Evolutionary conservation across 2,113 vertebrate genomes (phyloP), one percentile per base, ranked within the genome.

Genomic region (Telmatochromis sp.): DNA sequence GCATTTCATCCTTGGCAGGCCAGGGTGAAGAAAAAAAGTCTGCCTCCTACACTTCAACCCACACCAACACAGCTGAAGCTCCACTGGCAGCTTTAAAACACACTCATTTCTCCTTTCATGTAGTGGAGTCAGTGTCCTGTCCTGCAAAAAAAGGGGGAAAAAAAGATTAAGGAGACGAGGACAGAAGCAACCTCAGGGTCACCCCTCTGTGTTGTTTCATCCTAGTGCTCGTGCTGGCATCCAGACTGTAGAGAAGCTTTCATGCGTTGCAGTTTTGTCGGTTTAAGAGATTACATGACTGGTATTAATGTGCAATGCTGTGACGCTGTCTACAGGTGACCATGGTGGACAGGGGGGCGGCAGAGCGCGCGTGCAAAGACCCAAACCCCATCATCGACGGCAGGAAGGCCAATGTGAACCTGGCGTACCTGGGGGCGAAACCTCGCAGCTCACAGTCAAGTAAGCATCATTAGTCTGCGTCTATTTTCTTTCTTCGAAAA

Each of bases 341-440:
- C 45, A 99, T 99, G 98, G 96, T 96, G 3, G 98, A 99, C 95
- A 94, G 97, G 58, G 96, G 94, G 1, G 97, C 98, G 0, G 98
- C 98, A 4, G 98, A 99, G 51, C 92, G 97, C 86, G 98, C 98
- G 0, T 99, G 98, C 94, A 99, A 99, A 95, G 98, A 99, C 80
- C 95, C 98, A 1, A 99, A 99, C 87, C 98, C 98, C 90, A 98
- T 98, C 96, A 99, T 99, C 1, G 98, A 99, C 12, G 98, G 98
- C 91, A 97, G 98, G 80, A 99, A 98, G 95, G 98, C 98, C 14
- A 99, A 99, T 0, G 98, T 99, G 83, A 99, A 99, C 96, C 96
- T 99, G 91, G 98, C 98, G 0, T 99, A 99, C 90, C 93, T 99
- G 87, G 98, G 98, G 89, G 98, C 98, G 51, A 99, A 99, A 93